Conservation (phyloP, 2,888 invertebrate species). For the Blera fallax region DNA sequence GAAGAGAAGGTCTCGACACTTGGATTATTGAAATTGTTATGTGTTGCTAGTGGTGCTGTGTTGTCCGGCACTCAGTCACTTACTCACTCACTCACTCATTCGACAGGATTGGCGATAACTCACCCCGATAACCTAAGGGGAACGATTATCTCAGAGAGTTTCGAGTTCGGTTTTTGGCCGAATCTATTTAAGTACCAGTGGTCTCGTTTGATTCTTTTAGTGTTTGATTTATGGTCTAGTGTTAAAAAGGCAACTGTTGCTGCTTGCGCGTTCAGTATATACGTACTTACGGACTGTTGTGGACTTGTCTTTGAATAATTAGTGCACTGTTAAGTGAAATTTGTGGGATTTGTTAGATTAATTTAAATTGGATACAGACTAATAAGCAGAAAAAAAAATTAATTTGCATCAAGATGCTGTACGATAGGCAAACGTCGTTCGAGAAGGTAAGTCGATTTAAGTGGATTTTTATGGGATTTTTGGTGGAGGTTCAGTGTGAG, state of each 20-base stretch:
- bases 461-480: conserved; percentile 44
- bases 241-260: conserved; percentile 6
- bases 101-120: conserved; percentile 61
- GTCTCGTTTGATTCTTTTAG: conserved; percentile 55
- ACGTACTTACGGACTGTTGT: neutral
- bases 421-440: conserved; percentile 78
- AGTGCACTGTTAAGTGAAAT: neutral
- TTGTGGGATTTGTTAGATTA: neutral
- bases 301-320: neutral
- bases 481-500: too few species aligned
- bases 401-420: conserved; percentile 74
- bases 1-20: neutral
- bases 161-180: conserved; percentile 27
- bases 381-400: too few species aligned
- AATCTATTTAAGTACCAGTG: conserved; percentile 63
- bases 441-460: conserved; percentile 77
- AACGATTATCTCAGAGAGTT: conserved; percentile 47
- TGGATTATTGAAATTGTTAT: neutral
- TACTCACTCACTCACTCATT: conserved; percentile 21
- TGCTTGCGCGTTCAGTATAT: neutral
- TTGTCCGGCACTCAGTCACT: neutral
- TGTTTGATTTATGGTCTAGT: conserved; percentile 58
- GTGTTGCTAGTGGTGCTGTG: neutral
- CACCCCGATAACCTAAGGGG: conserved; percentile 60
- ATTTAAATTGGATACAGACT: conserved; percentile 6